These are phyloP conservation scores for Drosophila obscura DNA, from an alignment of 1,140 invertebrate species.

Conservation along the genomic window DNA sequence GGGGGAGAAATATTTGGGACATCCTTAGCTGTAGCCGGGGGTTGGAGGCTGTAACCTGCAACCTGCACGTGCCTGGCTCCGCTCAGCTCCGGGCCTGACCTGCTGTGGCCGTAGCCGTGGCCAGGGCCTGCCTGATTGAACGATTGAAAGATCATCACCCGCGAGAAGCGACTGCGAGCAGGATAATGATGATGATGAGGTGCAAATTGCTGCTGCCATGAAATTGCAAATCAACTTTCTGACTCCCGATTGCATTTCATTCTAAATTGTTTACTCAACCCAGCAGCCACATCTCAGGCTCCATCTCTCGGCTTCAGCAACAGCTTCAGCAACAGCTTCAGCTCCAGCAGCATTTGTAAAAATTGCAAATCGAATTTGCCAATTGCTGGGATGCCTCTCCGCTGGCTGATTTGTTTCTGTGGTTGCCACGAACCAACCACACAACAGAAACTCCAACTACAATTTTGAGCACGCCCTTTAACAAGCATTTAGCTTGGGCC, in stretches of 20 bases:
- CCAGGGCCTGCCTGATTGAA: conserved; percentile 61
- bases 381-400: conserved; percentile 31
- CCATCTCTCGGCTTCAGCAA: background rate
- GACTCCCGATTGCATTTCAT: conserved; percentile 68
- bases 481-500: conserved; percentile 69
- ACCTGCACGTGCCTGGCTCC: conserved; percentile 67
- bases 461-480: conserved; percentile 76
- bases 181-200: conserved; percentile 70
- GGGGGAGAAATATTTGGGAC: conserved; percentile 49
- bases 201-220: conserved; percentile 79
- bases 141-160: conserved; percentile 74
- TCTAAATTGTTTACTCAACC: conserved; percentile 80
- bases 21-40: conserved; percentile 21
- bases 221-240: conserved; percentile 76
- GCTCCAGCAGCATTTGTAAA: conserved; percentile 17
- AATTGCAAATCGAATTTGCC: conserved; percentile 66
- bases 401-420: conserved; percentile 76
- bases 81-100: conserved; percentile 36
- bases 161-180: conserved; percentile 7
- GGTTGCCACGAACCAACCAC: conserved; percentile 58
- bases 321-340: background rate
- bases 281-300: conserved; percentile 19
- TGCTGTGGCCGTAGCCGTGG: conserved; percentile 19
- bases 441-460: conserved; percentile 24
- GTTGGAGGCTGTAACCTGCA: conserved; percentile 25